Conservation (phyloP, 2,888 invertebrate species). For the Philereme transversata region DNA sequence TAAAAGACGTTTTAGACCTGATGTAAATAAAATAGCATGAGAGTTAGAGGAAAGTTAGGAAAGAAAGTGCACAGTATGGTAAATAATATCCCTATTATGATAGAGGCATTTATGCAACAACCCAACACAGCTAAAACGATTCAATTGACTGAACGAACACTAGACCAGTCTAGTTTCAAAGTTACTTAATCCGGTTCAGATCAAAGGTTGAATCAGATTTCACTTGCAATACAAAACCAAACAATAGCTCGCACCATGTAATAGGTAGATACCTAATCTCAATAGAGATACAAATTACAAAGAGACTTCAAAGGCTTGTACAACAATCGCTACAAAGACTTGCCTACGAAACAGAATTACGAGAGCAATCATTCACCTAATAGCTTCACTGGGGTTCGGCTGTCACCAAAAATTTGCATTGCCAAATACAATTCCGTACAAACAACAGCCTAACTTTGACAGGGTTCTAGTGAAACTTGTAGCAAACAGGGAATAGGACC, state of each 20-base stretch:
- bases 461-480: conserved; percentile 50
- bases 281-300: conserved; percentile 67
- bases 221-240: conserved; percentile 53
- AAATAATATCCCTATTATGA: too few relatives aligned
- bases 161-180: conserved; percentile 16
- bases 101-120: too few relatives aligned
- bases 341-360: conserved; percentile 81
- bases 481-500: conserved; percentile 49
- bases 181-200: conserved; percentile 31
- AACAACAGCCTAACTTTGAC: conserved; percentile 44
- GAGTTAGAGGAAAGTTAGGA: too few relatives aligned
- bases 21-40: too few relatives aligned
- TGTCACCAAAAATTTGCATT: conserved; percentile 80
- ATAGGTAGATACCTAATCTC: conserved; percentile 47
- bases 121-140: neutral
- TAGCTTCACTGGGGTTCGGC: conserved; percentile 66
- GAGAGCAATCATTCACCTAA: conserved; percentile 76
- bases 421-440: conserved; percentile 50
- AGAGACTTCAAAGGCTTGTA: conserved; percentile 61
- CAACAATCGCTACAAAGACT: conserved; percentile 68
- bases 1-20: too few relatives aligned
- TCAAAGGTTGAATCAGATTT: conserved; percentile 45
- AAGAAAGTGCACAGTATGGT: too few relatives aligned
- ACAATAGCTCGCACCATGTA: conserved; percentile 49
- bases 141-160: conserved; percentile 5